Evolutionary conservation across 92 coral and sea anemone genomes (phyloP).

Genomic region (Micromussa lordhowensis): DNA sequence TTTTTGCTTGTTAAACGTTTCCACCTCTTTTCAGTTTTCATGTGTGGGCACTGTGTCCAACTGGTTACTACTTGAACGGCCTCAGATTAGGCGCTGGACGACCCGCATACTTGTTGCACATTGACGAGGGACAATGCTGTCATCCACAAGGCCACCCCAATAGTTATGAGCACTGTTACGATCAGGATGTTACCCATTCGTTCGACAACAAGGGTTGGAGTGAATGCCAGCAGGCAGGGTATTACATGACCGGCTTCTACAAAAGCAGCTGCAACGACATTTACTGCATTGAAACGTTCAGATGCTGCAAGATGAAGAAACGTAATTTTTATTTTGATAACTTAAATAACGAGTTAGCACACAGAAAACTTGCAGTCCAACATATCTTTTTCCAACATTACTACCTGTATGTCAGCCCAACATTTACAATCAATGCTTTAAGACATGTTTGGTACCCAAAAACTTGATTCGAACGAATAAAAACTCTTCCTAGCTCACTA

Average conservation of each 20-base stretch:
- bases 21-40: background rate
- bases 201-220: constrained; percentile 30
- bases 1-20: background rate
- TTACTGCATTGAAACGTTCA: constrained; percentile 39
- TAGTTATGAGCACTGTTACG: constrained; percentile 24
- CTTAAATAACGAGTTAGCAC: background rate
- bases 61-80: constrained; percentile 26
- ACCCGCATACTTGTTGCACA: background rate
- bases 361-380: no score
- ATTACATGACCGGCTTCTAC: constrained; percentile 34
- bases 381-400: no score
- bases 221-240: constrained; percentile 23
- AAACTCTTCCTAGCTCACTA: background rate
- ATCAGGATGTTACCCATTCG: background rate
- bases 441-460: no score
- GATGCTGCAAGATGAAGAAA: constrained; percentile 35
- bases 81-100: background rate
- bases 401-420: no score
- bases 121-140: constrained; percentile 27
- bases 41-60: constrained; percentile 17
- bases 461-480: no score
- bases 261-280: constrained; percentile 10
- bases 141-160: constrained; percentile 23
- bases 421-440: no score
- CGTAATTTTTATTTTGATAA: background rate